Evolutionary conservation across 2,113 vertebrate genomes (phyloP).

Genomic region (Phocoena phocoena): DNA sequence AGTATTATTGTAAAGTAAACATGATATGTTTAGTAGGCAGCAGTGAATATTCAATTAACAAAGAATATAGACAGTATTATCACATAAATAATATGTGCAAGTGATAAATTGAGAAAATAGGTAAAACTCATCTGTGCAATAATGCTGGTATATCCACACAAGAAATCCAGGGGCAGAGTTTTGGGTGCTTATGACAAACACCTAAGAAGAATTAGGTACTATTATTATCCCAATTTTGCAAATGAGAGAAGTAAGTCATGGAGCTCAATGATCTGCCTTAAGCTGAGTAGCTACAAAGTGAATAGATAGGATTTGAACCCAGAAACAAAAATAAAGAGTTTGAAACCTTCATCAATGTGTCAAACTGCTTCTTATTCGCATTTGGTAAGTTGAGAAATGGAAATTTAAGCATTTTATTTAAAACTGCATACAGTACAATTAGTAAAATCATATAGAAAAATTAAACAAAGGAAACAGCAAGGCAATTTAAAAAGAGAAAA

Average conservation of each 20-base stretch:
- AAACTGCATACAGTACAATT: neutral
- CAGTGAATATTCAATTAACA: neutral
- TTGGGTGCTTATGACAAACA: neutral
- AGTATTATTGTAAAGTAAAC: neutral
- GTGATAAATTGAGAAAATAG: neutral
- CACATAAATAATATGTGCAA: neutral
- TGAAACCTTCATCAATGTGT: neutral
- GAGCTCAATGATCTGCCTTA: neutral
- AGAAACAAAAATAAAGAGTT: neutral
- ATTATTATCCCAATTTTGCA: neutral
- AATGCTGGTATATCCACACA: neutral
- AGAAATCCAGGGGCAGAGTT: neutral
- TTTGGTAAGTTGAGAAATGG: neutral
- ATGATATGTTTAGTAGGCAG: neutral
- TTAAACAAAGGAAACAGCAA: neutral
- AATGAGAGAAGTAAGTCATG: neutral
- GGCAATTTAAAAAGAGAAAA: neutral
- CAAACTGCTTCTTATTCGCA: neutral
- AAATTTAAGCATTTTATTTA: neutral
- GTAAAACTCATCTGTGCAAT: neutral
- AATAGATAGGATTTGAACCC: neutral
- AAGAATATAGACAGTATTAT: neutral
- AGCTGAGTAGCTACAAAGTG: neutral
- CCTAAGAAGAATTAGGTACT: neutral
- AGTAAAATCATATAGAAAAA: neutral